Evolutionary conservation across 1,140 invertebrate species (phyloP), one percentile per base, ranked within the genome.

Genomic region (Venturia canescens): DNA sequence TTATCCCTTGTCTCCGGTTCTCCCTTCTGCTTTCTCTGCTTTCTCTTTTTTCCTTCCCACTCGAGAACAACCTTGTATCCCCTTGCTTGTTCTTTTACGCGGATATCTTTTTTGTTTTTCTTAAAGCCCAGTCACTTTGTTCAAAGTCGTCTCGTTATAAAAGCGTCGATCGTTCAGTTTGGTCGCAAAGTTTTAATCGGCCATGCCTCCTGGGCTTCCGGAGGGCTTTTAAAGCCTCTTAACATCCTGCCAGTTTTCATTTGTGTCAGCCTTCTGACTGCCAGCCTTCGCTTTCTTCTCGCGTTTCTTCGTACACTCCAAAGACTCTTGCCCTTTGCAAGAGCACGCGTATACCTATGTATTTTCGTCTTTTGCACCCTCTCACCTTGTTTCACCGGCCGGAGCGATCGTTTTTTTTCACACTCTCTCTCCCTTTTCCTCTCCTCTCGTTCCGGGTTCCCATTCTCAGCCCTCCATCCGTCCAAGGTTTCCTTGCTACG

Each of bases 121-220:
- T 60, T 67, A 48, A 26, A 23, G 48, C 26, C 44, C 9, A 15
- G 71, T n/a, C 71, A 74, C 38, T 74, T 34, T 34, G 50, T 76
- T n/a, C 21, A 50, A 60, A 76, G 72, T 76, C 72, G 50, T 76
- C 72, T 60, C 27, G 72, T 76, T 76, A 76, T 76, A 76, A 76
- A 63, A 76, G 72, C 53, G 72, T 76, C 72, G 53, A 76, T 76
- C 72, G 53, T 76, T 76, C 72, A 76, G 50, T 76, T 76, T 34
- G 60, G 72, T 60, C 72, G 29, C 53, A 76, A 76, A 76, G 72
- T 76, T 70, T 70, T 57, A 80, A 53, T 70, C 77, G 67, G 6
- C n/a, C 57, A 16, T 44, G 38, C 63, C 48, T 69, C 26, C 66
- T 31, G 53, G 71, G 26, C 53, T 5, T 38, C 53, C 27, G 29